Base-by-base conservation (phyloP, 2,888 invertebrate species). In the Beris chalybata region DNA sequence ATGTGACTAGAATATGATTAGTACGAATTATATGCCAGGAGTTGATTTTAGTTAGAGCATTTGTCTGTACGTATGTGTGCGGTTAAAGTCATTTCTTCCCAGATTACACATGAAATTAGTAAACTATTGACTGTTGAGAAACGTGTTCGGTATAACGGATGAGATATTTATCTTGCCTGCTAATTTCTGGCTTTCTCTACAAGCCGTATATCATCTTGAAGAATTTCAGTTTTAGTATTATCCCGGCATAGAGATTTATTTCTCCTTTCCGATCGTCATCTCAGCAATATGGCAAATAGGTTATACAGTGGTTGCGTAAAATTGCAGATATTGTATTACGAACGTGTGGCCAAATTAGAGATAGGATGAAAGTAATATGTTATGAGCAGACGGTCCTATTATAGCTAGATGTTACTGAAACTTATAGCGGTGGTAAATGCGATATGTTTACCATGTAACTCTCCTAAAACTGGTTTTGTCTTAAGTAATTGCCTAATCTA, bases 81-180 rank as follows among this genome's bases (percentile, higher is more conserved):
- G 31, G n/a, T 47, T 47, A 29, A 7, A 59, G 64, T 69, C 66
- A 67, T 69, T 69, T 69, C 65, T 55, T 67, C 61, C 64, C 66
- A 67, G 69, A 69, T 69, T 69, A 69, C 69, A 69, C 69, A 67
- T 67, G 65, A 65, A 69, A 69, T 69, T 69, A 69, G 69, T 65
- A 69, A 66, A 67, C 69, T 69, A 69, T 69, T 69, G 66, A 69
- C 69, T 69, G 59, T 58, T 52, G 53, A 30, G 29, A 30, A 56
- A 69, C 69, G 69, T 69, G 69, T 61, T 50, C 57, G 47, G 69
- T 50, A 15, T 69, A 55, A 53, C 45, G 44, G 55, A 69, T 69
- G 61, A 65, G 64, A 56, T 63, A 65, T 68, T 61, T 68, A 61
- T 68, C 65, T 68, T 65, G 56, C 52, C 65, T 59, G 59, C 68